Evolutionary conservation across 2,888 invertebrate genomes (phyloP).

Genomic region (Pherbina coryleti): DNA sequence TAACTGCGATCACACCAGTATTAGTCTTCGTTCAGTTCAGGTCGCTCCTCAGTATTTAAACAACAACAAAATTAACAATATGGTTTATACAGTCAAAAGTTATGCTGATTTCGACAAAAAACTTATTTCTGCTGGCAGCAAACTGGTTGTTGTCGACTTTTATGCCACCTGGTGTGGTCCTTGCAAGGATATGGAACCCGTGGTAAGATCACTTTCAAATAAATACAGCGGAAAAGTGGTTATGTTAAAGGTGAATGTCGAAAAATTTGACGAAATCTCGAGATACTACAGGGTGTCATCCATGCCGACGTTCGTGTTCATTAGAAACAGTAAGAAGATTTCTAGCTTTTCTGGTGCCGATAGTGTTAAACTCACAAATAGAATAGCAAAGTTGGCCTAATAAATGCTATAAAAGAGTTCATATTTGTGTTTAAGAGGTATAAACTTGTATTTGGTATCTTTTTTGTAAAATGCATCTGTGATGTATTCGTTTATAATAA

Average conservation of each 20-base stretch:
- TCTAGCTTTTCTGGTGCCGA: constrained; percentile 28
- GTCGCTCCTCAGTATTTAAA: not conserved
- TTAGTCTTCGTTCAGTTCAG: too few species aligned
- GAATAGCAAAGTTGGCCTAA: constrained; percentile 16
- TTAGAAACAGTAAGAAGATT: constrained; percentile 33
- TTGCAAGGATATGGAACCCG: constrained; percentile 48
- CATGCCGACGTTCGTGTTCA: constrained; percentile 43
- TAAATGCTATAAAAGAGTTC: not conserved
- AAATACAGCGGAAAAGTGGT: constrained; percentile 44
- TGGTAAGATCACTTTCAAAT: constrained; percentile 39
- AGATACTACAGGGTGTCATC: constrained; percentile 47
- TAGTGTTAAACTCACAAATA: constrained; percentile 13
- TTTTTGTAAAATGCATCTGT: constrained; percentile 17
- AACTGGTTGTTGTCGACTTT: constrained; percentile 89
- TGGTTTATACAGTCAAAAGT: constrained; percentile 61
- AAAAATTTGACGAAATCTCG: constrained; percentile 46
- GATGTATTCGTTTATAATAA: constrained; percentile 5
- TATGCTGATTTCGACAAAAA: constrained; percentile 76
- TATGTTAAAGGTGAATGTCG: constrained; percentile 50
- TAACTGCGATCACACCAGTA: too few species aligned
- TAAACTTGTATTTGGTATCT: too few species aligned
- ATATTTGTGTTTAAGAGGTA: too few species aligned
- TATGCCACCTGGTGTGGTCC: constrained; percentile 71
- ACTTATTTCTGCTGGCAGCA: constrained; percentile 80
- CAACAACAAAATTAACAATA: not conserved